These are phyloP conservation scores for Pao palembangensis DNA, from an alignment of 2,113 vertebrate species.

Conservation along the genomic window DNA sequence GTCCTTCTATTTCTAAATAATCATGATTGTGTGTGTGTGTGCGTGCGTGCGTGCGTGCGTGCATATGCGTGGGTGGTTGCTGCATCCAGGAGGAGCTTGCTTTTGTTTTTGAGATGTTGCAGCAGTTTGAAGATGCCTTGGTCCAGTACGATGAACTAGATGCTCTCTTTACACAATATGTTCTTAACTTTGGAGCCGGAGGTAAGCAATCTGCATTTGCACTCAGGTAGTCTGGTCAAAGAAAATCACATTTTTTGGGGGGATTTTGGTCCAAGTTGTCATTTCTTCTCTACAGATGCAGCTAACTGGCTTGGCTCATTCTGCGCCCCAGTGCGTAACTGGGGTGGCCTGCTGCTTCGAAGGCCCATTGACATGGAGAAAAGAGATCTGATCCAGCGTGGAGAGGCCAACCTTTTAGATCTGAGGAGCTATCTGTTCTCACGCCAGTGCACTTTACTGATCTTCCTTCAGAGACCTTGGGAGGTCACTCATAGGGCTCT, in stretches of 20 bases:
- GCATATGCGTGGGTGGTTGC: neutral
- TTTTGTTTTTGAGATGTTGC: slow-evolving; percentile 99
- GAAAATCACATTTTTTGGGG: neutral
- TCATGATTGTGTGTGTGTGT: too few relatives aligned
- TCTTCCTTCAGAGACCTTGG: slow-evolving; percentile 96
- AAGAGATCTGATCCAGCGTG: slow-evolving; percentile 86
- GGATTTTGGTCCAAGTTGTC: neutral
- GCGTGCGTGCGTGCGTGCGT: neutral
- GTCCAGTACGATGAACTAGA: slow-evolving; percentile 99
- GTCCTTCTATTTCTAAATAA: too few relatives aligned
- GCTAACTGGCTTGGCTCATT: slow-evolving; percentile 97
- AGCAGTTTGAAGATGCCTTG: slow-evolving; percentile 95
- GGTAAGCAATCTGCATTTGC: slow-evolving; percentile 71
- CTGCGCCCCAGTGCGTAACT: slow-evolving; percentile 91
- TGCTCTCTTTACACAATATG: slow-evolving; percentile 96
- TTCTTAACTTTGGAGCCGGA: slow-evolving; percentile 96
- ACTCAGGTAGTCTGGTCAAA: neutral
- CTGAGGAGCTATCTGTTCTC: slow-evolving; percentile 97
- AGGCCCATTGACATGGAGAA: slow-evolving; percentile 99
- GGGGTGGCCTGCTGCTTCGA: slow-evolving; percentile 89
- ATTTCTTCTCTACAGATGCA: slow-evolving; percentile 75
- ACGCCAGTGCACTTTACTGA: slow-evolving; percentile 93
- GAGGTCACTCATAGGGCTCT: slow-evolving; percentile 92
- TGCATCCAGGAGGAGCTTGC: slow-evolving; percentile 89
- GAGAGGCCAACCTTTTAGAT: slow-evolving; percentile 89